Evolutionary conservation across 2,797 vertebrate genomes (phyloP).

Genomic region (Ceyx erithaca): DNA sequence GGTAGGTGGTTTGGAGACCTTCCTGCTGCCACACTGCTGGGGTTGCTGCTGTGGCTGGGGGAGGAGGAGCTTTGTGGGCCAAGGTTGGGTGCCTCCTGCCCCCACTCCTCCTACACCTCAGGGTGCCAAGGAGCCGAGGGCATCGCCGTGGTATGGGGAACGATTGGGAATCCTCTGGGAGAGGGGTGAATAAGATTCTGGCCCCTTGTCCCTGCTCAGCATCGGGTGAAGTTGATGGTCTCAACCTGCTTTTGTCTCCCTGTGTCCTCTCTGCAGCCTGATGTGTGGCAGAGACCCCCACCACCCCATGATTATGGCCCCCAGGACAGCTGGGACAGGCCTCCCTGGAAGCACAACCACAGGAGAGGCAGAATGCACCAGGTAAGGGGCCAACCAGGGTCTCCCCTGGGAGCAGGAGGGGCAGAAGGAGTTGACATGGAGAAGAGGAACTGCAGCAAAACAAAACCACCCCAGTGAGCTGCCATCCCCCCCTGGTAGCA

Average conservation of each 20-base stretch:
- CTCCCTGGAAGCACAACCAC: fast-evolving
- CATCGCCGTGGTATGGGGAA: fast-evolving
- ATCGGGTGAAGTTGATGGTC: not conserved
- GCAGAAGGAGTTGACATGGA: not conserved
- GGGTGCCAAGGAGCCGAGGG: fast-evolving
- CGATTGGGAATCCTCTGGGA: fast-evolving
- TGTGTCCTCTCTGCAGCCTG: not conserved
- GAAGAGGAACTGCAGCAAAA: not conserved
- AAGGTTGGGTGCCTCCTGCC: fast-evolving
- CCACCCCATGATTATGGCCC: fast-evolving
- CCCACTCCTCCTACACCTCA: fast-evolving
- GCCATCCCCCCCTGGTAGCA: fast-evolving
- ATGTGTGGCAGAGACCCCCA: fast-evolving
- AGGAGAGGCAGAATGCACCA: fast-evolving
- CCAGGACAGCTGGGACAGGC: fast-evolving
- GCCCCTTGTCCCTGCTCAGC: not conserved
- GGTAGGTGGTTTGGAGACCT: not conserved
- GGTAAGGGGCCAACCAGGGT: not conserved
- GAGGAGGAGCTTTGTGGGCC: fast-evolving
- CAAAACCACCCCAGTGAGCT: fast-evolving
- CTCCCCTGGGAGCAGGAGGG: not conserved
- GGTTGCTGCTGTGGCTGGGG: fast-evolving
- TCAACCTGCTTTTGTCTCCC: not conserved
- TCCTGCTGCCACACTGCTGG: fast-evolving
- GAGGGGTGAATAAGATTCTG: fast-evolving